A percentile compares a stretch with the other conserved stretches of the same genome.
Evolutionary conservation across 2,797 vertebrate species (phyloP).

Genomic region (Spinus pinus): DNA sequence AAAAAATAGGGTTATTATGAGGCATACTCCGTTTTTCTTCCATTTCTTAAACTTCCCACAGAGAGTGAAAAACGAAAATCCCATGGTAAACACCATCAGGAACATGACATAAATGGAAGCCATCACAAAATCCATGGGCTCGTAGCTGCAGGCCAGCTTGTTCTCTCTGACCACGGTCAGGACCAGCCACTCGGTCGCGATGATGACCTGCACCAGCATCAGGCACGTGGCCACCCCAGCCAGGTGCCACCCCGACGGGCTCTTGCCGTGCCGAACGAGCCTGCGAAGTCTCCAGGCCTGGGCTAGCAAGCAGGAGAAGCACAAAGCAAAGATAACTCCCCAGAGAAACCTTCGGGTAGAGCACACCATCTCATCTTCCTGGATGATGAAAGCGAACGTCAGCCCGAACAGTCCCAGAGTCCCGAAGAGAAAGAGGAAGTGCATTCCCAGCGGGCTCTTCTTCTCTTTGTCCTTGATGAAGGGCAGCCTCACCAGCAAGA

Average conservation of each 20-base stretch:
- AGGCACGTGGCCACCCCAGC: slow-evolving; percentile 84
- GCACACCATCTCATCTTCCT: slow-evolving; percentile 87
- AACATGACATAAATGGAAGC: slow-evolving; percentile 91
- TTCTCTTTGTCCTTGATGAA: slow-evolving; percentile 92
- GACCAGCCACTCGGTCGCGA: slow-evolving; percentile 94
- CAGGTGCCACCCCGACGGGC: slow-evolving; percentile 88
- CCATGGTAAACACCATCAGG: slow-evolving; percentile 82
- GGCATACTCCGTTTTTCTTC: slow-evolving; percentile 88
- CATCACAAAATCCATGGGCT: slow-evolving; percentile 90
- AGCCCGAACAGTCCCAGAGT: slow-evolving; percentile 90
- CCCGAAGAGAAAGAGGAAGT: slow-evolving; percentile 90
- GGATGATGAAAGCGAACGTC: slow-evolving; percentile 92
- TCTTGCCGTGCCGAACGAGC: slow-evolving; percentile 84
- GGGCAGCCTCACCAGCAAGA: slow-evolving; percentile 87
- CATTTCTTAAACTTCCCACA: slow-evolving; percentile 91
- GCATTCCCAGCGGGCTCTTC: slow-evolving; percentile 85
- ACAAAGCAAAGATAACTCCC: slow-evolving; percentile 90
- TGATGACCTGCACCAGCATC: slow-evolving; percentile 91
- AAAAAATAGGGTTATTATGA: slow-evolving; percentile 86
- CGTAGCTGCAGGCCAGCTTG: slow-evolving; percentile 87
- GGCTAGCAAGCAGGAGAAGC: slow-evolving; percentile 92
- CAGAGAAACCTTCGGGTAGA: slow-evolving; percentile 88
- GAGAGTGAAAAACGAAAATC: slow-evolving; percentile 84
- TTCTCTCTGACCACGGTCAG: slow-evolving; percentile 90
- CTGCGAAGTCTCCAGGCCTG: slow-evolving; percentile 88